phyloP scores from a whole-genome alignment of 2,888 invertebrate genomes.

The Leptopilina syphax region DNA sequence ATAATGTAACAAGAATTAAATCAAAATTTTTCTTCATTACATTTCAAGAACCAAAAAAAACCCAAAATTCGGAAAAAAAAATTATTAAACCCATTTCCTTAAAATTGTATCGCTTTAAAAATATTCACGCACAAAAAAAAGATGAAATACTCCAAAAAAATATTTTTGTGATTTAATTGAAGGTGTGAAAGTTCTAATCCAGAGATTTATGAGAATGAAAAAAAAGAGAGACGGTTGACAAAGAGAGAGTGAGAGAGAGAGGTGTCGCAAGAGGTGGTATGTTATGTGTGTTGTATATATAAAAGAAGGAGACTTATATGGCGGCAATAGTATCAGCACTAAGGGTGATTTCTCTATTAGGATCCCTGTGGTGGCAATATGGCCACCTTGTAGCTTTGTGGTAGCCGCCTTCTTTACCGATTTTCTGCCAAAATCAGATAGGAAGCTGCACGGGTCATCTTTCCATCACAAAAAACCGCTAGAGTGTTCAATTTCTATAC shows the following conservation, averaged over 20 bases:
- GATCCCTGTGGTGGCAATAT: slow-evolving; percentile 65
- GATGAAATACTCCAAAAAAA: no score
- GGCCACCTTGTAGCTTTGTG: slow-evolving; percentile 69
- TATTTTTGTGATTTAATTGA: slow-evolving; percentile 19
- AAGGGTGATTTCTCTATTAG: slow-evolving; percentile 72
- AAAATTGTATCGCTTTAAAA: no score
- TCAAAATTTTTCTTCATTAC: no score
- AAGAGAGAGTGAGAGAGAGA: not conserved
- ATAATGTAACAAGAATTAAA: no score
- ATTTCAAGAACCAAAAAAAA: no score
- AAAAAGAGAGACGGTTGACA: not conserved
- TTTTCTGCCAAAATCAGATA: slow-evolving; percentile 56
- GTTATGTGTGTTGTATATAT: not conserved
- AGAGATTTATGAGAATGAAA: slow-evolving; percentile 36
- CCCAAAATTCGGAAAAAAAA: no score
- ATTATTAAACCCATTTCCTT: no score
- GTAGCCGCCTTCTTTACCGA: slow-evolving; percentile 66
- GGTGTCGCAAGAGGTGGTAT: slow-evolving; percentile 24
- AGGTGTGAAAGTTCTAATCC: slow-evolving; percentile 33
- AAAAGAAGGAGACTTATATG: slow-evolving; percentile 48
- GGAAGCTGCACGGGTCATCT: slow-evolving; percentile 42
- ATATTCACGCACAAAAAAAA: no score
- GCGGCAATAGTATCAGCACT: slow-evolving; percentile 65
- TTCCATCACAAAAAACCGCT: slow-evolving; percentile 42
- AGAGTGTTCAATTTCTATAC: slow-evolving; percentile 38